Evolutionary conservation across 2,113 vertebrate genomes (phyloP).

Genomic region (Variabilichromis moorii): DNA sequence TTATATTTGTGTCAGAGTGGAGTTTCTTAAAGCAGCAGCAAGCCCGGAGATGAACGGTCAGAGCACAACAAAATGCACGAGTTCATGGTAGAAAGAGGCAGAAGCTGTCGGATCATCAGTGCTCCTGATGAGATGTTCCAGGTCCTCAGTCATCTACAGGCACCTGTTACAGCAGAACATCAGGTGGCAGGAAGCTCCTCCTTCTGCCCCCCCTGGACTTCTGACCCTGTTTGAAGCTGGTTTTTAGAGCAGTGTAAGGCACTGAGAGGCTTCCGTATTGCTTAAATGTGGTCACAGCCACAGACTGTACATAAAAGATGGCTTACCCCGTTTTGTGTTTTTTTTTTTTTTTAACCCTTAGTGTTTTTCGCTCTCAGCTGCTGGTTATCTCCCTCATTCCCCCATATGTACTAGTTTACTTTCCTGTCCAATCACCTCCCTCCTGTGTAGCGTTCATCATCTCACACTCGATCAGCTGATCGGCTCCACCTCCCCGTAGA

Average conservation of each 20-base stretch:
- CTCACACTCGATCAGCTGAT: neutral
- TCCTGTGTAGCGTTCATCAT: neutral
- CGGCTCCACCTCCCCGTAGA: neutral
- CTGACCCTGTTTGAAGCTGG: neutral
- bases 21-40: neutral
- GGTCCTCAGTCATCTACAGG: neutral
- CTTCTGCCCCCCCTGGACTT: neutral
- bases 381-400: neutral
- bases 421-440: neutral
- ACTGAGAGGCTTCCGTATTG: neutral
- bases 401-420: neutral
- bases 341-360: neutral
- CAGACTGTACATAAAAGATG: neutral
- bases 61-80: neutral
- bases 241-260: neutral
- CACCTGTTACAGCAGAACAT: neutral
- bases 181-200: neutral
- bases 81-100: neutral
- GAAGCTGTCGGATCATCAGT: neutral
- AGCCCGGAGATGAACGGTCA: neutral
- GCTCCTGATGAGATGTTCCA: neutral
- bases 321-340: neutral
- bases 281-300: neutral
- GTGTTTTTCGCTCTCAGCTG: neutral
- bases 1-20: neutral